phyloP scores from a whole-genome alignment of 1,140 invertebrate species.

The Euura lappo region DNA sequence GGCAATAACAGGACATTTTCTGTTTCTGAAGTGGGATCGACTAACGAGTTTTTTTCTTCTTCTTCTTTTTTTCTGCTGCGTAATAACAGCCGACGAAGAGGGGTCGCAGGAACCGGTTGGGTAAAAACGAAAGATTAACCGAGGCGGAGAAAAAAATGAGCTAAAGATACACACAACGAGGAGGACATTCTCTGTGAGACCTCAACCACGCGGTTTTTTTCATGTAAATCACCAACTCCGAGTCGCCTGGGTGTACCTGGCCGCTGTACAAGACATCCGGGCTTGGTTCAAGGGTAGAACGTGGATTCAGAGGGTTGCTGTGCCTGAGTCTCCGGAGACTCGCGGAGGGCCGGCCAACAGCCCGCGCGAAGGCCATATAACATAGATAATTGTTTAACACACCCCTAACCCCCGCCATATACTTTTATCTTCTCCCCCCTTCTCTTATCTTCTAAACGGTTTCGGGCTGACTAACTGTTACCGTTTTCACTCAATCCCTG shows the following conservation, averaged over 20 bases:
- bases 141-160: not conserved
- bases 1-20: not conserved
- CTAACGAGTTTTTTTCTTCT: not conserved
- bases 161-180: not conserved
- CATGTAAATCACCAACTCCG: not conserved
- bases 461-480: too few species aligned
- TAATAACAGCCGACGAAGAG: not conserved
- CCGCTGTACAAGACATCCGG: too few species aligned
- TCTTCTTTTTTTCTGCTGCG: not conserved
- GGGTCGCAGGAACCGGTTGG: not conserved
- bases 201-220: not conserved
- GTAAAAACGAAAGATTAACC: too few species aligned
- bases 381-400: too few species aligned
- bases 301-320: too few species aligned
- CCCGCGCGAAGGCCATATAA: too few species aligned
- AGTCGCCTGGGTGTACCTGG: not conserved
- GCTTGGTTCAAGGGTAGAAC: too few species aligned
- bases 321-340: not conserved
- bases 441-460: too few species aligned
- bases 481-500: too few species aligned
- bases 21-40: not conserved
- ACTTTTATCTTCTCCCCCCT: too few species aligned
- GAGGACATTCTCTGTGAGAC: not conserved
- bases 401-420: too few species aligned
- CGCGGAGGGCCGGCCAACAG: not conserved